Evolutionary conservation across 2,888 invertebrate genomes (phyloP).

Genomic region (Conistra vaccinii): DNA sequence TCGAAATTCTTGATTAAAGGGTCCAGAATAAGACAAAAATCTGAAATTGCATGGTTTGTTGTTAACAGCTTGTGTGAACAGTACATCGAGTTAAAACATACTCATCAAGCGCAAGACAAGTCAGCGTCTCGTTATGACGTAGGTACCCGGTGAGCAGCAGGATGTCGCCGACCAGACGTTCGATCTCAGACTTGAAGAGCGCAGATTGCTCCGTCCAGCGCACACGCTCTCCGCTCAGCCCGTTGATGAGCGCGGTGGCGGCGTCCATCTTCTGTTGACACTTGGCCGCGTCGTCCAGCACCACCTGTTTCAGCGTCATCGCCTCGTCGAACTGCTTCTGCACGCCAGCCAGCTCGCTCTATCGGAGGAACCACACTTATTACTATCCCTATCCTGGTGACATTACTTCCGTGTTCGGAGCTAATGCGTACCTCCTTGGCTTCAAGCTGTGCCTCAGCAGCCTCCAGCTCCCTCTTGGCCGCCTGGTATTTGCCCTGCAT

Average conservation of each 20-base stretch:
- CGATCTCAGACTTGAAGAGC: constrained; percentile 95
- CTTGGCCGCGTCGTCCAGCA: constrained; percentile 94
- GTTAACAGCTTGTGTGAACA: background rate
- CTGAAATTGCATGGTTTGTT: constrained; percentile 71
- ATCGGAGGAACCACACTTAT: constrained; percentile 12
- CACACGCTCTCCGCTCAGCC: constrained; percentile 95
- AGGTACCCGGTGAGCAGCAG: constrained; percentile 93
- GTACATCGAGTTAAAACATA: constrained; percentile 1
- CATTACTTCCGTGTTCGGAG: background rate
- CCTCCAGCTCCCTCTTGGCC: constrained; percentile 91
- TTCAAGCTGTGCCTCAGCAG: constrained; percentile 89
- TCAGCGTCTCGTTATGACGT: background rate
- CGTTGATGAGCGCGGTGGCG: constrained; percentile 96
- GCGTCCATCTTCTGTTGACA: constrained; percentile 97
- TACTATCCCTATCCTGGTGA: background rate
- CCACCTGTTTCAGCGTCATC: constrained; percentile 93
- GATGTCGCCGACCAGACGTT: constrained; percentile 96
- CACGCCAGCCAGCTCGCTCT: constrained; percentile 90
- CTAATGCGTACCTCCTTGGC: constrained; percentile 85
- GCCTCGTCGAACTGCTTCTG: constrained; percentile 94
- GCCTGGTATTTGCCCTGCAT: constrained; percentile 94
- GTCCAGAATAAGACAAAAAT: constrained; percentile 96
- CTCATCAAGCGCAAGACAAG: background rate
- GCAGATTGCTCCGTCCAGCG: constrained; percentile 97
- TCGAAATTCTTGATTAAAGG: constrained; percentile 97